Evolutionary conservation across 2,888 invertebrate species (phyloP), one percentile per base, ranked within the genome.

Genomic region (Vanessa cardui): DNA sequence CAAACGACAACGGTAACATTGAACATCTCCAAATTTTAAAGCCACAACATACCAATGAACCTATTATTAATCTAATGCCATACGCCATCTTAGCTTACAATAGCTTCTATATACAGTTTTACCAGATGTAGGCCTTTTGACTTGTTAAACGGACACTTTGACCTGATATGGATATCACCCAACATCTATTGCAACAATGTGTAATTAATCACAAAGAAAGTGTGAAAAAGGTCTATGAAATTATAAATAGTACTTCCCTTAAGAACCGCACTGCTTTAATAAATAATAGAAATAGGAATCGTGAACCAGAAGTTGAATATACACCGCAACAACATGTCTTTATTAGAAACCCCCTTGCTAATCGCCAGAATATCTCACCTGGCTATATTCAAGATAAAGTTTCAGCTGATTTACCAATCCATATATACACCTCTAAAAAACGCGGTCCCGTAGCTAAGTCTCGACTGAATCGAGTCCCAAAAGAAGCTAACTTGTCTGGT

Each of bases 71-170:
- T 31, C 60, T 64, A n/a, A 58, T 73, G 49, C 61, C 54, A 9
- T 66, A 72, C 33, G 62, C 70, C 49, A 58, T 77, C 18, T 26
- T 77, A 66, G 76, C 72, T 1, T 76, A 77, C 31, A 79, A 77
- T 62, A 74, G 54, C 61, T n/a, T 20, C 26, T 26, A 26, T 26
- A 26, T 58, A 68, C 20, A 68, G 54, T 21, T 64, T 68, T 46
- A 69, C 62, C 0, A 68, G 18, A 20, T 64, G 76, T 61, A 66
- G 73, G 64, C 79, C 78, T 4, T 46, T 69, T 9, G 77, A 79
- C 4, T 5, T 80, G 8, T 69, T 78, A 18, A 74, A 58, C 7
- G 78, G 79, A 49, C 69, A 72, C 62, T 72, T 68, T 46, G 73
- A 73, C 62, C 70, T 16, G 70, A 70, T 39, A 62, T 66, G 16